phyloP scores from a whole-genome alignment of 2,888 invertebrate species.

The Ichneumoninae sp. region DNA sequence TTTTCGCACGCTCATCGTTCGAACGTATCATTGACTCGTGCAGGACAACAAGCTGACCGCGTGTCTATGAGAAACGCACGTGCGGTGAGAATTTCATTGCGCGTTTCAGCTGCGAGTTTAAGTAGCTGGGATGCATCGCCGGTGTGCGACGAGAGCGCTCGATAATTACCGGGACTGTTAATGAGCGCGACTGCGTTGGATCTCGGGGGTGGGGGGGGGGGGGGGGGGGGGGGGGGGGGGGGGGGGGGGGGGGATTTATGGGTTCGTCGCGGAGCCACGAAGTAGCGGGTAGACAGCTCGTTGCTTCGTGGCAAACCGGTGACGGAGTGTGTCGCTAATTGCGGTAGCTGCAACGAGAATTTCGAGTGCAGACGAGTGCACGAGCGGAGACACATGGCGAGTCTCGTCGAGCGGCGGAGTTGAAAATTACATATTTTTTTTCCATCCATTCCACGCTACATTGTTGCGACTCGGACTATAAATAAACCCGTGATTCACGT shows the following conservation, averaged over 20 bases:
- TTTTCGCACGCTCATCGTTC: constrained; percentile 40
- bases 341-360: constrained; percentile 43
- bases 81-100: constrained; percentile 9
- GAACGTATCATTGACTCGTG: constrained; percentile 24
- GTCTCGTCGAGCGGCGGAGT: not conserved
- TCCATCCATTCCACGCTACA: not conserved
- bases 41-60: constrained; percentile 9
- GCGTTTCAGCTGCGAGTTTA: not conserved
- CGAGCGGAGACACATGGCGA: not conserved
- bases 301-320: not conserved
- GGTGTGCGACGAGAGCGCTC: constrained; percentile 50
- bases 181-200: constrained; percentile 53
- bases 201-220: not conserved
- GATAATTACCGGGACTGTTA: constrained; percentile 60
- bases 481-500: not conserved
- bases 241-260: constrained; percentile 37
- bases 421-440: not conserved
- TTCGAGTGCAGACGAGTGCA: not conserved
- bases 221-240: not conserved
- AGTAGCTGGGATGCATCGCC: constrained; percentile 2
- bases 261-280: constrained; percentile 21
- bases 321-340: constrained; percentile 51
- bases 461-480: not conserved
- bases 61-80: constrained; percentile 12
- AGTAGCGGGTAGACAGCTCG: constrained; percentile 2